phyloP scores from a whole-genome alignment of 2,113 vertebrate genomes.

The Genyomyrus donnyi region DNA sequence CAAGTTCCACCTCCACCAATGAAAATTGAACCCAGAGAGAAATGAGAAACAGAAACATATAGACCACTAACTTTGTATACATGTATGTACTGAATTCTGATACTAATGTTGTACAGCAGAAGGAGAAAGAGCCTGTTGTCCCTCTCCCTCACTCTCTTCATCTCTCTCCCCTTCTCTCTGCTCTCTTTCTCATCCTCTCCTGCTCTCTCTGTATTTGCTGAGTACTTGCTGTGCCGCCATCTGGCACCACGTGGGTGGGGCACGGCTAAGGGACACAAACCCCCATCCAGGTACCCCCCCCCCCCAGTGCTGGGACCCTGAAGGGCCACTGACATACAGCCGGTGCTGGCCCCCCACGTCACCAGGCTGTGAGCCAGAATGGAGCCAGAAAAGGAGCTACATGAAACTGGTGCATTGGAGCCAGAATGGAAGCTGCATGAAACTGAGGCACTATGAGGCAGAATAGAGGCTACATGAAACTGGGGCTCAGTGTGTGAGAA shows the following conservation, averaged over 20 bases:
- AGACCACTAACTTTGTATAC: background rate
- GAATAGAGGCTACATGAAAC: background rate
- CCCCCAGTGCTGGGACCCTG: background rate
- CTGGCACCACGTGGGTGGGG: background rate
- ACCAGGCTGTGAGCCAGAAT: background rate
- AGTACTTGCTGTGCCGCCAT: background rate
- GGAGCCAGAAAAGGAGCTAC: background rate
- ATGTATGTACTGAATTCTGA: background rate
- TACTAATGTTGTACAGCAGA: background rate
- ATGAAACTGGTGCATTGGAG: background rate
- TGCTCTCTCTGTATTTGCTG: background rate
- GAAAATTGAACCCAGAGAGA: background rate
- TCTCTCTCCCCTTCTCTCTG: background rate
- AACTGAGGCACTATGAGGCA: background rate
- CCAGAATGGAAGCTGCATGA: background rate
- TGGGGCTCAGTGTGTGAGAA: background rate
- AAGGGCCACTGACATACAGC: background rate
- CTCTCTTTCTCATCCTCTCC: background rate
- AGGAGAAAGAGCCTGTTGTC: background rate
- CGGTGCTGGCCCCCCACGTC: background rate
- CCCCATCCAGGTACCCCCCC: background rate
- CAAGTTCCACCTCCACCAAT: background rate
- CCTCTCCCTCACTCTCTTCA: background rate
- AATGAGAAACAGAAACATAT: background rate
- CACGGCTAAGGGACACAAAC: background rate